These are phyloP conservation scores for Cremastinae sp. DNA, from an alignment of 2,888 invertebrate species.

Conservation along the genomic window DNA sequence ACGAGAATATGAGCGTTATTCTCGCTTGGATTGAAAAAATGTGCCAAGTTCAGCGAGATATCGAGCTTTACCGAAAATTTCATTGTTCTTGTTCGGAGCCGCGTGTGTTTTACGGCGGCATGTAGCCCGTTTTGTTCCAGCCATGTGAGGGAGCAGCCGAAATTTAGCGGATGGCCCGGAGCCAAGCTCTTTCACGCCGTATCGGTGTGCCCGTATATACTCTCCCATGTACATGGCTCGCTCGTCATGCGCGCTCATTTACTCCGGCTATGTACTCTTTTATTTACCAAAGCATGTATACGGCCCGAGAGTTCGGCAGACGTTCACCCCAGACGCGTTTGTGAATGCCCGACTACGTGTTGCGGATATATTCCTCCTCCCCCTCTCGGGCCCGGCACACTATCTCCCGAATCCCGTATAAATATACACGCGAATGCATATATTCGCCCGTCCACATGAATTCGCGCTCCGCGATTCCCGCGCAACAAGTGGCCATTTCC, in stretches of 20 bases:
- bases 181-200: conserved; percentile 41
- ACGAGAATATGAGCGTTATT: too few species aligned
- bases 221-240: conserved; percentile 5
- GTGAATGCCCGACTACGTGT: conserved; percentile 34
- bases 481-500: conserved; percentile 65
- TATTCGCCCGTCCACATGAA: conserved; percentile 6
- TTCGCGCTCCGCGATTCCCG: conserved; percentile 21
- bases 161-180: conserved; percentile 54
- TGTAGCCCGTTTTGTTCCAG: conserved; percentile 36
- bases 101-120: background rate
- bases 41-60: too few species aligned
- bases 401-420: conserved; percentile 46
- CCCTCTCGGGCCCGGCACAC: conserved; percentile 29
- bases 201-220: background rate
- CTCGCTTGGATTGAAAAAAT: too few species aligned
- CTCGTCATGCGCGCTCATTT: too few species aligned
- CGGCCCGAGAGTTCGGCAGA: conserved; percentile 22
- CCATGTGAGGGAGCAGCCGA: conserved; percentile 50
- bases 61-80: too few species aligned
- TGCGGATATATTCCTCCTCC: conserved; percentile 43
- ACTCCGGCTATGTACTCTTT: background rate
- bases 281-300: conserved; percentile 12
- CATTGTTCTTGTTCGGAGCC: too few species aligned
- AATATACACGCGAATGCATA: conserved; percentile 7
- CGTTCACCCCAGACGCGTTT: conserved; percentile 42